Percentiles rank a stretch among this genome's conserved stretches.
Conservation (phyloP, 2,888 invertebrate genomes). For the Megamerina dolium region DNA sequence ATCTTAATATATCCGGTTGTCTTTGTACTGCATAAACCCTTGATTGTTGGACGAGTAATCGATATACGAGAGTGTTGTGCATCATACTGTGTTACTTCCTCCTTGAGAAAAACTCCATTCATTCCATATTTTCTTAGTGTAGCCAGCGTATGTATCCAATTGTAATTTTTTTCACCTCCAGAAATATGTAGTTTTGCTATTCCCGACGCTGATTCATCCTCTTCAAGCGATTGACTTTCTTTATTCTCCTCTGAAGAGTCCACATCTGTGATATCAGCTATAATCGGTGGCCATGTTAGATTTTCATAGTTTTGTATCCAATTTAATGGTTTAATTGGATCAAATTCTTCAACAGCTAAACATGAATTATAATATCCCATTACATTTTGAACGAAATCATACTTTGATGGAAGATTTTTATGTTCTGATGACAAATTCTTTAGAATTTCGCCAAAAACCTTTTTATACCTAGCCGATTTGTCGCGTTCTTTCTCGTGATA, state of each 20-base stretch:
- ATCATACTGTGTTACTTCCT: slow-evolving; percentile 18
- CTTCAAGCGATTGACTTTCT: too few species aligned
- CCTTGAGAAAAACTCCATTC: slow-evolving; percentile 23
- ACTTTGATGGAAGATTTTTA: too few species aligned
- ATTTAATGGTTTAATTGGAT: slow-evolving; percentile 13
- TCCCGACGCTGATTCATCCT: not conserved
- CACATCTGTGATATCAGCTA: slow-evolving; percentile 3
- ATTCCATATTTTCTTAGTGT: slow-evolving; percentile 23
- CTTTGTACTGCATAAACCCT: too few species aligned
- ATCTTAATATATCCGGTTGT: too few species aligned
- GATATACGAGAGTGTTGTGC: slow-evolving; percentile 6
- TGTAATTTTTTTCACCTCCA: slow-evolving; percentile 6
- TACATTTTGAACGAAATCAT: too few species aligned
- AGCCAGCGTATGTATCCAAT: slow-evolving; percentile 23
- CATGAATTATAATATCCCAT: slow-evolving; percentile 23
- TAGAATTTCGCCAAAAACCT: too few species aligned
- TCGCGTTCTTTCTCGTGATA: too few species aligned
- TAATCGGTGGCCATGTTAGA: slow-evolving; percentile 18
- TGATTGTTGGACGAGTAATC: too few species aligned
- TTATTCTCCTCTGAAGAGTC: too few species aligned
- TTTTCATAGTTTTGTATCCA: slow-evolving; percentile 18
- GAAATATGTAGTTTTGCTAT: not conserved
- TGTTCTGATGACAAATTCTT: too few species aligned
- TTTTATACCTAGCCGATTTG: too few species aligned
- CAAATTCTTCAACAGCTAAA: slow-evolving; percentile 7